Base-by-base conservation (phyloP, 2,113 vertebrate species). In the Herpailurus yagouaroundi region DNA sequence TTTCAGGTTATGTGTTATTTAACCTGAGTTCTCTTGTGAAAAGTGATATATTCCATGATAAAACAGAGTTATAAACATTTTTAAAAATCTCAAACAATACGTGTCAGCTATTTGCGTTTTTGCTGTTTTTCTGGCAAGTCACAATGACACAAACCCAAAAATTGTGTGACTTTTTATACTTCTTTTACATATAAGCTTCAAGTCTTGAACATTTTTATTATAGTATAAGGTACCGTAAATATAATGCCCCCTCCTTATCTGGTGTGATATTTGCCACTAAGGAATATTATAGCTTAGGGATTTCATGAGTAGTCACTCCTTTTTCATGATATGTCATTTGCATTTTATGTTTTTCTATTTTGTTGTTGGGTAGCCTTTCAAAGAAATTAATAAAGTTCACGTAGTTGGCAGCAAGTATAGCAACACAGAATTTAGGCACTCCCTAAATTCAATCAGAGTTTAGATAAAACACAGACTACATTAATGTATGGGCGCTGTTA, bases 401-500 rank as follows among this genome's bases (percentile, higher is more conserved):
- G 93, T 19, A 97, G 80, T 97, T 98, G 98, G 96, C 95, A 98
- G 98, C 93, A 98, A 97, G 96, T 98, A 98, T 66, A 98, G 96
- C 89, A 97, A 97, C 80, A 92, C 95, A 95, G 98, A 98, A 98
- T 98, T 97, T 98, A 97, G 98, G 94, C 82, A 98, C 95, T 98
- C 98, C 98, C 98, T 99, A 98, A 99, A 99, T 99, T 98, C 98
- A 98, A 98, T 99, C 98, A 98, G 96, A 98, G 96, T 98, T 98
- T 98, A 98, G 98, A 98, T 99, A 99, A 98, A 99, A 98, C 97
- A 98, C 84, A 97, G 98, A 97, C 98, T 98, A 5, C 98, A 98
- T 99, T 99, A 99, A 99, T 98, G 98, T 99, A 98, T 99, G 98
- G 98, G 98, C 87, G 94, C 98, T 97, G 98, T 98, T 99, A 98